Evolutionary conservation across 2,888 invertebrate species (phyloP).

Genomic region (Vandiemenella viatica): DNA sequence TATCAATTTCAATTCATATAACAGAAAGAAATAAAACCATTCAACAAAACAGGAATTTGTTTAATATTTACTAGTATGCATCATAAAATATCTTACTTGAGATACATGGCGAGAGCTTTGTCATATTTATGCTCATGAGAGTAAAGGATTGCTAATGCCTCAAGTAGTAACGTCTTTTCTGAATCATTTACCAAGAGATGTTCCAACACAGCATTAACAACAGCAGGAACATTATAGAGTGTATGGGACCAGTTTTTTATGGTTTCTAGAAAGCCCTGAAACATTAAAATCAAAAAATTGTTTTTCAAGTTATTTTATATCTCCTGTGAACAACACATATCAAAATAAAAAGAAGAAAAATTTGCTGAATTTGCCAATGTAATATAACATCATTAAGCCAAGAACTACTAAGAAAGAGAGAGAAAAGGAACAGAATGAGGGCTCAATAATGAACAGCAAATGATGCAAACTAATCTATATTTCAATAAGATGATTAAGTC

Average conservation of each 20-base stretch:
- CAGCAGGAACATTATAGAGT: slow-evolving; percentile 66
- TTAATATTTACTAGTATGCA: neutral
- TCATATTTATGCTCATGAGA: slow-evolving; percentile 78
- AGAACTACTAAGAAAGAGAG: too few relatives aligned
- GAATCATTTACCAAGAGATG: slow-evolving; percentile 54
- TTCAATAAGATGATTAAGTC: too few relatives aligned
- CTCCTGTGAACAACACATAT: too few relatives aligned
- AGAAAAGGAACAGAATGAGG: too few relatives aligned
- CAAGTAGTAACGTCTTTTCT: slow-evolving; percentile 59
- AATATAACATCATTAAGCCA: too few relatives aligned
- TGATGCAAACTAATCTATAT: too few relatives aligned
- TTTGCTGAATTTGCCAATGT: too few relatives aligned
- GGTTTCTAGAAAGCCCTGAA: slow-evolving; percentile 62
- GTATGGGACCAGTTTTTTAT: slow-evolving; percentile 79
- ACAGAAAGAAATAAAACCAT: neutral
- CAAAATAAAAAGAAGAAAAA: too few relatives aligned
- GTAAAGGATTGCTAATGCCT: slow-evolving; percentile 79
- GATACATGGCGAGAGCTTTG: slow-evolving; percentile 78
- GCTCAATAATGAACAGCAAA: too few relatives aligned
- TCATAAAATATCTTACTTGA: slow-evolving; percentile 42
- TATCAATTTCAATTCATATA: neutral
- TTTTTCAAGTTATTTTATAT: too few relatives aligned
- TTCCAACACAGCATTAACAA: slow-evolving; percentile 74
- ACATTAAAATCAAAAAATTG: too few relatives aligned
- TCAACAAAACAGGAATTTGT: slow-evolving; percentile 3